Conservation (phyloP, 2,113 vertebrate species). For the Lampris incognitus region DNA sequence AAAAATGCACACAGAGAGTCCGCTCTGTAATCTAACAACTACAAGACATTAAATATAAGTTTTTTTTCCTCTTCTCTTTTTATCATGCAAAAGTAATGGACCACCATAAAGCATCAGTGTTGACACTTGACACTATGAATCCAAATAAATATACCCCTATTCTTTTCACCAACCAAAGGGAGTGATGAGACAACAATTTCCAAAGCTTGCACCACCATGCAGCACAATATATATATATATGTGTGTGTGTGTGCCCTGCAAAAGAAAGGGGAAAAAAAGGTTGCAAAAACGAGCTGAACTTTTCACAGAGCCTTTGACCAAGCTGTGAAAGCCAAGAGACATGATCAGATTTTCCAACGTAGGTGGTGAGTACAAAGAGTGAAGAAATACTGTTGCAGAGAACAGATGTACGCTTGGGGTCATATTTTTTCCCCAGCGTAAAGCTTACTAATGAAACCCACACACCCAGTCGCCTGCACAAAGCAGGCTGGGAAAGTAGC, state of each 20-base stretch:
- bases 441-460: conserved; percentile 90
- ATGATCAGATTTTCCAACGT: conserved; percentile 94
- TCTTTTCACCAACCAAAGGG: conserved; percentile 48
- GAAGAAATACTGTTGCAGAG: conserved; percentile 76
- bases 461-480: conserved; percentile 76
- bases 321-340: conserved; percentile 77
- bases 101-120: conserved; percentile 40
- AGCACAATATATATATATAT: conserved; percentile 39
- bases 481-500: conserved; percentile 64
- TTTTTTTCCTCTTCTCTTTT: neutral
- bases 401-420: conserved; percentile 58
- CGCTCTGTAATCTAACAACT: too few relatives aligned
- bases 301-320: conserved; percentile 48
- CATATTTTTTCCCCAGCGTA: conserved; percentile 86
- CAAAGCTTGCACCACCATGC: conserved; percentile 49
- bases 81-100: conserved; percentile 15
- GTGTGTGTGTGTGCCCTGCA: conserved; percentile 54
- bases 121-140: neutral
- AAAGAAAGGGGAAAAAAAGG: conserved; percentile 33
- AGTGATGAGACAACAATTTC: conserved; percentile 54
- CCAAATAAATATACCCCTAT: conserved; percentile 9
- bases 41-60: neutral
- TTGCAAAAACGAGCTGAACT: conserved; percentile 63
- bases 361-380: conserved; percentile 84
- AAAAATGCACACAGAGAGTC: too few relatives aligned